Evolutionary conservation across 1,140 invertebrate species (phyloP).

Genomic region (Monomorium pharaonis): DNA sequence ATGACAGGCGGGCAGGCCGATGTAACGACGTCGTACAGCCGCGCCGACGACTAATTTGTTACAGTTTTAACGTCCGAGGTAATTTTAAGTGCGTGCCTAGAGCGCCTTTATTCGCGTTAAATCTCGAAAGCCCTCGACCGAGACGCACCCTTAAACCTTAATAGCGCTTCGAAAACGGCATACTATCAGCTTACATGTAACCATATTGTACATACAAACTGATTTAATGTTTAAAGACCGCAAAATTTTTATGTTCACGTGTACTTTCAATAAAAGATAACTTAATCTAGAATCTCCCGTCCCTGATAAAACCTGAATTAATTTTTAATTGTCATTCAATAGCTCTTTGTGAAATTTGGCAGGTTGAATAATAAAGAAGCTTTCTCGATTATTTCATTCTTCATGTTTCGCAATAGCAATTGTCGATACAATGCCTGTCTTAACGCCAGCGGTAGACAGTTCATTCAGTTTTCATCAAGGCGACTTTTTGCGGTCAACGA

Average conservation of each 20-base stretch:
- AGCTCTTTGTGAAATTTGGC: background rate
- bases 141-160: constrained; percentile 21
- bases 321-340: background rate
- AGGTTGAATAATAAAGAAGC: background rate
- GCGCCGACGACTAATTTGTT: constrained; percentile 64
- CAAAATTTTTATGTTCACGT: background rate
- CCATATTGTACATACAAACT: background rate
- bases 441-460: background rate
- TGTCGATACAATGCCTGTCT: background rate
- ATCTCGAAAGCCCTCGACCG: constrained; percentile 44
- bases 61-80: constrained; percentile 60
- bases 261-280: background rate
- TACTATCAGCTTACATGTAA: background rate
- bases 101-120: constrained; percentile 57
- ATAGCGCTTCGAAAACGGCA: background rate
- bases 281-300: background rate
- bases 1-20: constrained; percentile 48
- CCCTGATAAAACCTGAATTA: background rate
- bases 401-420: background rate
- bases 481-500: constrained; percentile 24
- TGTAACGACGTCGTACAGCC: constrained; percentile 59
- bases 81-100: constrained; percentile 43
- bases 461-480: constrained; percentile 17
- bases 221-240: constrained; percentile 18
- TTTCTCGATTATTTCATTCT: background rate